Base-by-base conservation (phyloP, 2,888 invertebrate species). In the Meteorus colon region DNA sequence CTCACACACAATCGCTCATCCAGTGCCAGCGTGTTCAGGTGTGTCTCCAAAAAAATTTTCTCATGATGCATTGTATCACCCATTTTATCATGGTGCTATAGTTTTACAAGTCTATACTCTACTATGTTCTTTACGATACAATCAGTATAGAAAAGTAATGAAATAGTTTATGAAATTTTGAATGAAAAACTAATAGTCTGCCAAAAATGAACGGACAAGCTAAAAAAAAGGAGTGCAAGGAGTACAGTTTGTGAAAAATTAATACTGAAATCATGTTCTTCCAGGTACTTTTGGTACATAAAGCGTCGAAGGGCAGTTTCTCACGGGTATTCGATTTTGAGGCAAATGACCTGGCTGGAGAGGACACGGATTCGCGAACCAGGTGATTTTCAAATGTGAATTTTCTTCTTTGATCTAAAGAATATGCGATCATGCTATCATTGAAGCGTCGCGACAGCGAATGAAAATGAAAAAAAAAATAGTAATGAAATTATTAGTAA, bases 21-120 rank as follows among this genome's bases (percentile, higher is more conserved):
- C 95, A 97, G 90, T 98, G 98, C 91, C 96, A 97, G 90, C 93
- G 98, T 86, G 98, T 97, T 83, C 98, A 98, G 93, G 96, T 96
- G 87, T 89, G 90, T 84, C 31, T n/a, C 63, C 27, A 68, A 31
- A 67, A 29, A 4, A 24, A n/a, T n/a, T 6, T n/a, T 6, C 4
- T 19, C 4, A 37, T n/a, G n/a, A n/a, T 34, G 5, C 34, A 34
- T 34, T 34, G 34, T 34, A 34, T 34, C 8, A 34, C 8, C 34
- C 34, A 8, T 34, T 8, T 4, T 34, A 8, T 34, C 8, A 8
- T 6, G 34, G 2, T 34, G 4, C 34, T 34, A 34, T 34, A 34
- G 34, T 4, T 1, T 34, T 8, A 8, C 34, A 24, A 24, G 24
- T 24, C 24, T 24, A 24, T 24, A 24, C 24, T 24, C 24, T 24